Evolutionary conservation across 1,140 invertebrate species (phyloP), one percentile per base, ranked within the genome.

Genomic region (Drosophila nigrodunni): DNA sequence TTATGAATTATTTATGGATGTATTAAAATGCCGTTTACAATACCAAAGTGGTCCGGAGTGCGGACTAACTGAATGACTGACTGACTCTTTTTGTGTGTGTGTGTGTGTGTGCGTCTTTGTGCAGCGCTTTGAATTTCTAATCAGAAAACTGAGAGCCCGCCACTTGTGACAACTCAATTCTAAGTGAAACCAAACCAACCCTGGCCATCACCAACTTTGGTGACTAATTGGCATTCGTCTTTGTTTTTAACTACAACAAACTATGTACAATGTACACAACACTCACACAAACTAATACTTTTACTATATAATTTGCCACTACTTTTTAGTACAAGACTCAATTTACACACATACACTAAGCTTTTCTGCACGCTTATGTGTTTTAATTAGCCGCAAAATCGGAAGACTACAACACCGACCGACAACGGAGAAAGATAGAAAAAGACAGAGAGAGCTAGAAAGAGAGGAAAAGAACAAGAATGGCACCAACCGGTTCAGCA

Each of bases 121-220:
- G 70, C 70, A 75, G 60, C 78, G 73, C 70, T 78, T 78, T 83
- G 83, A 88, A 88, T 88, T 88, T 89, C 74, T 80, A 88, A 88
- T 88, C 71, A 89, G 74, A 86, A 82, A 77, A 58, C 47, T 44
- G 21, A 30, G 39, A 18, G 59, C 67, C 54, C 72, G 77, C 71
- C 64, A 69, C 71, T 69, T 77, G 71, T 21, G 76, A 69, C 68
- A 66, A 65, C 72, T 76, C 68, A 77, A 80, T 80, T 77, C 68
- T 47, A 50, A 61, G 70, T 41, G 64, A 64, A 67, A 54, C 9
- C 25, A 46, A 58, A 21, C 43, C 25, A 35, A 43, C 54, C 35
- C 66, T 13, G 13, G 44, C 30, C 21, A 55, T 39, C 47, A 15
- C 64, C 52, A 66, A 55, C 25, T 65, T 52, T 61, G 61, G 50